phyloP scores from a whole-genome alignment of 2,888 invertebrate species.

The Mythimna lalbum region DNA sequence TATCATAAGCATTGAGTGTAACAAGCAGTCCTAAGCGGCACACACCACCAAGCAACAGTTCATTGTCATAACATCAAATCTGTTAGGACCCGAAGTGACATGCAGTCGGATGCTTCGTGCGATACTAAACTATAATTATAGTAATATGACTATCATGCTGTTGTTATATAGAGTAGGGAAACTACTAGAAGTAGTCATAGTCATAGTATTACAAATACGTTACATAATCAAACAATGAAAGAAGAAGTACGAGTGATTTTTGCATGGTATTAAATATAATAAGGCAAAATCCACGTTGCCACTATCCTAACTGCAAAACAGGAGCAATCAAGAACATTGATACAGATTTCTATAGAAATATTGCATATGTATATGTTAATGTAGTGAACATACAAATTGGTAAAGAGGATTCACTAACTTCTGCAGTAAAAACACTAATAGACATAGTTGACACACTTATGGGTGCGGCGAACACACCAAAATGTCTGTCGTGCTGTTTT shows the following conservation, averaged over 20 bases:
- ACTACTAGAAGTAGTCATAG: background rate
- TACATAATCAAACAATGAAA: too few relatives aligned
- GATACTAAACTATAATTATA: conserved; percentile 46
- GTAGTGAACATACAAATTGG: background rate
- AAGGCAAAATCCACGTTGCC: background rate
- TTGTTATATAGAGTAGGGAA: background rate
- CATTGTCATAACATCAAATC: conserved; percentile 67
- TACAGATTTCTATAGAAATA: background rate
- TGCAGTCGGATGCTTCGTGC: conserved; percentile 42
- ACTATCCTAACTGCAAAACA: background rate
- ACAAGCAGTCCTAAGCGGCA: conserved; percentile 15
- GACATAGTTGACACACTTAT: background rate
- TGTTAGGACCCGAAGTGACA: conserved; percentile 58
- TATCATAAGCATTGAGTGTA: background rate
- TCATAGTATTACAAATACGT: too few relatives aligned
- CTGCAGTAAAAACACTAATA: background rate
- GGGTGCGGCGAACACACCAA: background rate
- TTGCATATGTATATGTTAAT: too few relatives aligned
- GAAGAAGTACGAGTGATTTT: background rate
- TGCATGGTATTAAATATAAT: background rate
- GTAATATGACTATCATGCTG: conserved; percentile 37
- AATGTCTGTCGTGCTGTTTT: background rate
- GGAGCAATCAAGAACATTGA: background rate
- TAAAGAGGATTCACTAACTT: background rate
- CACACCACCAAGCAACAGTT: conserved; percentile 23